Percentiles rank a stretch among this genome's conserved stretches.
Conservation (phyloP, 2,888 invertebrate genomes). For the Netelia melanura region DNA sequence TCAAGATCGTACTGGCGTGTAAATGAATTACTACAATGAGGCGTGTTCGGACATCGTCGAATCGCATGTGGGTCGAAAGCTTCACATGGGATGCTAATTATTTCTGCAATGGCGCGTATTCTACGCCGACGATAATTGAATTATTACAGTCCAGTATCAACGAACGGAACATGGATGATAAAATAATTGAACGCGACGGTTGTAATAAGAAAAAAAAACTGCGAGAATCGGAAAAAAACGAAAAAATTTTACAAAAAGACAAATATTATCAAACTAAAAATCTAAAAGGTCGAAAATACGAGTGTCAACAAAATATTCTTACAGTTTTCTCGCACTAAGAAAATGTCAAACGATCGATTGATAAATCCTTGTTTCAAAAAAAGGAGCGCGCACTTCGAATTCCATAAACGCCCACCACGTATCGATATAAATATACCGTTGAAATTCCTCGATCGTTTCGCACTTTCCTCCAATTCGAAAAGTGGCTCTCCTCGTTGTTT, state of each 20-base stretch:
- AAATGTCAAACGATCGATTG: constrained; percentile 2
- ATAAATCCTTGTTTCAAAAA: background rate
- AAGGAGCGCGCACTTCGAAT: constrained; percentile 38
- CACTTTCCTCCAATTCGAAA: constrained; percentile 8
- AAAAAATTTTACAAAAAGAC: background rate
- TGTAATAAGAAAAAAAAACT: background rate
- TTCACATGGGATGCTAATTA: constrained; percentile 57
- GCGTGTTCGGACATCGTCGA: constrained; percentile 49
- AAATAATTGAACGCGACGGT: constrained; percentile 32
- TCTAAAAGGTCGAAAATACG: background rate
- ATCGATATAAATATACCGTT: constrained; percentile 29
- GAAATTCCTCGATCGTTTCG: background rate
- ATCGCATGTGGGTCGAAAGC: constrained; percentile 38
- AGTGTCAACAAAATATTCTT: background rate
- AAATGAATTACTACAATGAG: constrained; percentile 54
- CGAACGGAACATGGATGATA: constrained; percentile 19
- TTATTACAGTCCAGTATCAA: constrained; percentile 48
- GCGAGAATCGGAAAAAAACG: background rate
- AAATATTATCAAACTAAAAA: background rate
- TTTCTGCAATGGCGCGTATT: constrained; percentile 49
- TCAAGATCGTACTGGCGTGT: constrained; percentile 26
- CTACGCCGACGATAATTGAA: constrained; percentile 50
- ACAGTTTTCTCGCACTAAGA: background rate
- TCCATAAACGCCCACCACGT: background rate
- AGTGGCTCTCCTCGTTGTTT: constrained; percentile 1